Evolutionary conservation across 1,140 invertebrate species (phyloP).

Genomic region (Philopotamus ludificatus): DNA sequence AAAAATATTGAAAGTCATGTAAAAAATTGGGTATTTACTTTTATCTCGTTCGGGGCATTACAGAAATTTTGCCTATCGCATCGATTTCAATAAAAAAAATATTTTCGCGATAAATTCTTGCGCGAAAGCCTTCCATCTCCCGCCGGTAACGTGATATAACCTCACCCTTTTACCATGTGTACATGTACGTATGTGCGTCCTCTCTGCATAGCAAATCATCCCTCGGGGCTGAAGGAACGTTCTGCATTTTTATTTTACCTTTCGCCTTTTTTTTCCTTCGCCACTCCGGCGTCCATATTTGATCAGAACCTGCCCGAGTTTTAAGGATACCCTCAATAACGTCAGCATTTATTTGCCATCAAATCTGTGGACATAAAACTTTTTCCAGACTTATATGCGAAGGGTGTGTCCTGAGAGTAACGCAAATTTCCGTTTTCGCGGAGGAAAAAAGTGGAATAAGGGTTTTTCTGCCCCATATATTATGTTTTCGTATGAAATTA

Average conservation of each 20-base stretch:
- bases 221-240: slow-evolving; percentile 18
- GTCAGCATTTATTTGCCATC: slow-evolving; percentile 35
- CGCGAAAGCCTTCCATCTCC: slow-evolving; percentile 1
- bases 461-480: too few relatives aligned
- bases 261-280: slow-evolving; percentile 2
- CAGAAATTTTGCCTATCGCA: neutral
- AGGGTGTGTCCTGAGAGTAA: too few relatives aligned
- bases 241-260: slow-evolving; percentile 20
- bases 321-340: slow-evolving; percentile 30
- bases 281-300: neutral
- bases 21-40: neutral
- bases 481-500: too few relatives aligned
- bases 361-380: neutral
- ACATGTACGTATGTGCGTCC: too few relatives aligned
- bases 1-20: neutral
- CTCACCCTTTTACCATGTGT: slow-evolving; percentile 21
- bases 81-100: slow-evolving; percentile 23
- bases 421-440: too few relatives aligned
- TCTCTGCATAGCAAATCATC: slow-evolving; percentile 31
- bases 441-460: too few relatives aligned
- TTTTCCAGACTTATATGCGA: too few relatives aligned
- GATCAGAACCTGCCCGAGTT: slow-evolving; percentile 15
- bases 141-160: slow-evolving; percentile 15
- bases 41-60: neutral
- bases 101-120: slow-evolving; percentile 14